Evolutionary conservation across 2,797 vertebrate species (phyloP).

Genomic region (Semotilus atromaculatus): DNA sequence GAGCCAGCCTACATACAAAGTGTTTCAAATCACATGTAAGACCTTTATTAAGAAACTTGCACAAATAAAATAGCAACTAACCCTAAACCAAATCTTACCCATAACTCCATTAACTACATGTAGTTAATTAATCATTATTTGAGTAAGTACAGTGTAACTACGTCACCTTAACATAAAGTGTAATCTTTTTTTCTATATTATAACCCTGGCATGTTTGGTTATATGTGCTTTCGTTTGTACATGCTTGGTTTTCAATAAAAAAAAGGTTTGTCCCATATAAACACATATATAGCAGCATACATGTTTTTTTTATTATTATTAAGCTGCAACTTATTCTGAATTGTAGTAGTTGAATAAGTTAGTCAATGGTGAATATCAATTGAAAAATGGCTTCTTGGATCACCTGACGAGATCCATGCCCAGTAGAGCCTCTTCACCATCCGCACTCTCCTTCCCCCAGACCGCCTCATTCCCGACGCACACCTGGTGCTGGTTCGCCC

Average conservation of each 20-base stretch:
- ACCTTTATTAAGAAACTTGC: too few species aligned
- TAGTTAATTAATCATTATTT: too few species aligned
- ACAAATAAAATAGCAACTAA: background rate
- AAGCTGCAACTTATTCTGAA: background rate
- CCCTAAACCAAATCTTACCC: too few species aligned
- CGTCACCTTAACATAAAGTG: too few species aligned
- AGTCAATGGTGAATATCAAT: background rate
- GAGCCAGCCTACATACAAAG: slow-evolving; percentile 83
- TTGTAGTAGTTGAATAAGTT: background rate
- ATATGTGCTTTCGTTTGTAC: background rate
- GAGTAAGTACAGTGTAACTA: too few species aligned
- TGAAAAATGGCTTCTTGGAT: background rate
- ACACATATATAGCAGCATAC: background rate
- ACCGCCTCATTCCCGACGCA: slow-evolving; percentile 98
- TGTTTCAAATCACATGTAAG: background rate
- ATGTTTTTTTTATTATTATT: background rate
- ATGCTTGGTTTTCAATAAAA: background rate
- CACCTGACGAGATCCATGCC: slow-evolving; percentile 98
- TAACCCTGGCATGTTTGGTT: background rate
- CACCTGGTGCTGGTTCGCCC: slow-evolving; percentile 93
- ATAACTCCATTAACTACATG: too few species aligned
- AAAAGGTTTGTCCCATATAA: background rate
- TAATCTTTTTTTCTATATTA: background rate
- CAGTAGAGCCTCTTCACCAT: slow-evolving; percentile 86
- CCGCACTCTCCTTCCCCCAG: slow-evolving; percentile 88